Conservation (phyloP, 2,888 invertebrate genomes). For the Eueremaeus valkanovi region DNA sequence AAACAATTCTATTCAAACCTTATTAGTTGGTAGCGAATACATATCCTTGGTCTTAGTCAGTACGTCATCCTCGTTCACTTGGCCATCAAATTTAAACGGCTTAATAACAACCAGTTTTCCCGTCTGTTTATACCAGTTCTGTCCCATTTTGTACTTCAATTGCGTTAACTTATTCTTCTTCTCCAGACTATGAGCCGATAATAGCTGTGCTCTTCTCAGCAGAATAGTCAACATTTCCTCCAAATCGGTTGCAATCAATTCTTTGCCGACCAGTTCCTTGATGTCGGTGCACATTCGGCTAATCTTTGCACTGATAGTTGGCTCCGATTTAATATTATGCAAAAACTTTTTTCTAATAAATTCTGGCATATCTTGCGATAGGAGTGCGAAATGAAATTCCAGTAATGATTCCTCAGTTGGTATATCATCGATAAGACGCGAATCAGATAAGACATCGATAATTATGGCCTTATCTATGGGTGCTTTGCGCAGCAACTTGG, state of each 20-base stretch:
- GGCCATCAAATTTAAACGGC: no score
- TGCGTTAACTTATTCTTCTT: neutral
- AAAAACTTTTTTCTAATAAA: neutral
- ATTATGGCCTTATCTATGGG: slow-evolving; percentile 58
- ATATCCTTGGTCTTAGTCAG: no score
- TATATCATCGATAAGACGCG: neutral
- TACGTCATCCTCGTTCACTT: no score
- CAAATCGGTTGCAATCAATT: neutral
- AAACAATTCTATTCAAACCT: no score
- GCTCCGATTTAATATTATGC: neutral
- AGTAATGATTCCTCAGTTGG: neutral
- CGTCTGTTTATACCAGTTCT: no score
- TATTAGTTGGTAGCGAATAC: no score
- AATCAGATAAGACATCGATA: neutral
- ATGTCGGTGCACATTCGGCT: neutral
- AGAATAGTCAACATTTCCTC: neutral
- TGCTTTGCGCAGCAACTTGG: slow-evolving; percentile 85
- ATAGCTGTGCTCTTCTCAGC: neutral
- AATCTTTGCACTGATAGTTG: neutral
- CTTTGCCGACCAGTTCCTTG: neutral
- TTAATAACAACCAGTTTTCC: no score
- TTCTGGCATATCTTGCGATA: neutral
- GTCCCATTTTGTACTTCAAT: no score
- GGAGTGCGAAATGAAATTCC: neutral
- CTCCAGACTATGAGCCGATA: neutral